Evolutionary conservation across 2,888 invertebrate species (phyloP).

Genomic region (Heliconius sara): DNA sequence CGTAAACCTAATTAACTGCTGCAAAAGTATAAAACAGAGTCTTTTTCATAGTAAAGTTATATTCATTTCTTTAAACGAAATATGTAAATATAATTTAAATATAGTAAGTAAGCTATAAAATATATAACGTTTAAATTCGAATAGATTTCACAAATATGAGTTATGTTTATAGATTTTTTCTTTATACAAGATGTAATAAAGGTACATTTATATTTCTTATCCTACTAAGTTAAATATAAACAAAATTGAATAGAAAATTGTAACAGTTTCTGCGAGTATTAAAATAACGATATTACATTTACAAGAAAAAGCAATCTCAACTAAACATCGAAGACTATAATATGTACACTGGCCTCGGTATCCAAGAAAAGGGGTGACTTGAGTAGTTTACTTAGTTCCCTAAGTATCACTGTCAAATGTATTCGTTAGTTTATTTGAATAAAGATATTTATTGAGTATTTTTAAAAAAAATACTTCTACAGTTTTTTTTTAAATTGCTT

Average conservation of each 20-base stretch:
- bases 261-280: background rate
- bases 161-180: background rate
- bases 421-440: background rate
- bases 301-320: constrained; percentile 31
- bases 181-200: background rate
- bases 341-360: background rate
- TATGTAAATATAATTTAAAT: too few relatives aligned
- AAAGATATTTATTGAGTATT: background rate
- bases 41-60: too few relatives aligned
- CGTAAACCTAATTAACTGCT: too few relatives aligned
- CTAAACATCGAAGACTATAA: background rate
- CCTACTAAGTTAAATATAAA: too few relatives aligned
- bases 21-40: too few relatives aligned
- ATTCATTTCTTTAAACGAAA: too few relatives aligned
- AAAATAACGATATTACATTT: constrained; percentile 1
- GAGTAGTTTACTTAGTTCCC: constrained; percentile 6
- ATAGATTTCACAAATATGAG: background rate
- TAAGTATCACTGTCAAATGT: background rate
- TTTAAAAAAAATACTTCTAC: background rate
- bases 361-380: constrained; percentile 13
- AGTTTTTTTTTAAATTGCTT: too few relatives aligned
- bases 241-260: background rate
- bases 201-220: background rate
- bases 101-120: background rate
- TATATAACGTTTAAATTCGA: background rate